Evolutionary conservation across 2,113 vertebrate genomes (phyloP), one percentile per base, ranked within the genome.

Genomic region (Eudorcas thomsonii): DNA sequence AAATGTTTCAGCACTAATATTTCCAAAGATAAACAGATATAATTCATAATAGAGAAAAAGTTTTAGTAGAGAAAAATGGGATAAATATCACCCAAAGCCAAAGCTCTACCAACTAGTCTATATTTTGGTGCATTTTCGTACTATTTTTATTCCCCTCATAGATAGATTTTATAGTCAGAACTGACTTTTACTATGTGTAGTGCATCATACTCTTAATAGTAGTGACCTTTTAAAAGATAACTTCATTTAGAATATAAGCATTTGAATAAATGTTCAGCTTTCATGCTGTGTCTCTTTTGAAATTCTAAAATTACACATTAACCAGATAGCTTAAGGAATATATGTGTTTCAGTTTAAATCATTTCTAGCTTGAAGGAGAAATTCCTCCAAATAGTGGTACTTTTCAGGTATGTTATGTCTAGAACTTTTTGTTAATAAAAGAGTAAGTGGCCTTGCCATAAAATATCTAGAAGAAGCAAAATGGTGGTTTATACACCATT

Each of bases 201-300:
- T 86, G 4, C 93, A 16, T 85, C 89, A 64, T 5, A 54, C 57
- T 19, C 33, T 74, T 71, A 83, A 60, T 60, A 83, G 28, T 90
- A 82, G 14, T 95, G 81, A 77, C 71, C 39, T 94, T 90, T 92
- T 90, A 62, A 88, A 80, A 84, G 30, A 43, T 33, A 59, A 48
- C 6, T 85, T 94, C 21, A 92, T 57, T 96, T 96, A 55, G 36
- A 96, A 90, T 90, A 60, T 90, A 98, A 94, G 13, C 55, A 87
- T 92, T 96, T 97, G 21, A 97, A 64, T 91, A 4, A 96, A 36
- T 62, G 25, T 85, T 93, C 13, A 30, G 87, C 94, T 97, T 94
- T 90, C 23, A 80, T 95, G 52, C 21, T 96, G 4, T 88, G 50
- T 96, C 74, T 82, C 88, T 96, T 84, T 90, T 81, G 57, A 62